Base-by-base conservation (phyloP, 2,888 invertebrate genomes). In the Stegana nigrithorax region DNA sequence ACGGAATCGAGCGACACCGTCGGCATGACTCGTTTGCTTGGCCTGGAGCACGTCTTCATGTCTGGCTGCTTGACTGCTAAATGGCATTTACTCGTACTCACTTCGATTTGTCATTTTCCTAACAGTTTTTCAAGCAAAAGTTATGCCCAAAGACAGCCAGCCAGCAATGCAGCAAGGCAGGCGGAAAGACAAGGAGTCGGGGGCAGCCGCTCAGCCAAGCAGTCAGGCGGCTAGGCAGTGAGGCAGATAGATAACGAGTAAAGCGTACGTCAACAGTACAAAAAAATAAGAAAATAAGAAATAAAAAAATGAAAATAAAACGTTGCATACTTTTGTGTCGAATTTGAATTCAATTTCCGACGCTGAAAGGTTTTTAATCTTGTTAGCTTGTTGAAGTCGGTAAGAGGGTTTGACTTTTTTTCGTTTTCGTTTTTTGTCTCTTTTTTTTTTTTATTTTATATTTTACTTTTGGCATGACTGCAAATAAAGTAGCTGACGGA, bases 341-440 rank as follows among this genome's bases (percentile, higher is more conserved):
- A 77, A 77, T 79, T 77, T 70, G 68, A 76, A 76, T 76, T 76
- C 78, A 76, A 79, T 76, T 76, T 76, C 75, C 72, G 75, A 72
- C 67, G 73, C 73, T 76, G 75, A 76, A 79, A 76, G 80, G 80
- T 76, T 76, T 76, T 79, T 76, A 76, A 76, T 76, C 80, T 77
- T 77, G 78, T 79, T 77, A 75, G 65, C 71, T 55, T 55, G 53
- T 55, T 55, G 21, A 55, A 55, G 36, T 55, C 36, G 36, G 53
- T 36, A 53, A 32, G 53, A 53, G 53, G 8, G 17, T 14, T 27
- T 51, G 14, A 7, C 26, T 51, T 45, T 25, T 45, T 17, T 21
- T 23, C 23, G 19, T 47, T 47, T 39, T 39, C 14, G n/a, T 39
- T 1, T 39, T 17, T 12, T 32, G 3, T 32, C 32, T 32, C 10